Percentiles rank a stretch among this genome's conserved stretches.
These are phyloP conservation scores for Amblyraja radiata DNA, from an alignment of 2,797 vertebrate genomes.

Conservation along the genomic window DNA sequence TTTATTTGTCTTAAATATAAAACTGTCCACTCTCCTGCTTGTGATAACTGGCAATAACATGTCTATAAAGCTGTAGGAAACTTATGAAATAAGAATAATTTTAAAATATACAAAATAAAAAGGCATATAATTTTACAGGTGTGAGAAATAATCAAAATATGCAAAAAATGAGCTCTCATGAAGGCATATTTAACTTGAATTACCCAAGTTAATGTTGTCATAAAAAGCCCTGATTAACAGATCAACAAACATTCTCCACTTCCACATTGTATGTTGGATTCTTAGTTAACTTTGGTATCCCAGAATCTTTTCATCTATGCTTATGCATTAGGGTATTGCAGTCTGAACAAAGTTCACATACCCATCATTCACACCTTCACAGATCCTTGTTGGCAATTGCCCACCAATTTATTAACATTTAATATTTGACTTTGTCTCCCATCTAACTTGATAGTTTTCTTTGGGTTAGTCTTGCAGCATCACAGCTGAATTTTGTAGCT, in stretches of 20 bases:
- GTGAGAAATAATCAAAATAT: neutral
- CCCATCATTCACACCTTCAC: neutral
- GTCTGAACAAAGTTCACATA: neutral
- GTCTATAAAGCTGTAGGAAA: neutral
- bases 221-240: neutral
- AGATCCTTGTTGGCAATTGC: neutral
- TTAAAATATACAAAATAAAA: neutral
- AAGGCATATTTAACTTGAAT: neutral
- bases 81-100: neutral
- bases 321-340: neutral
- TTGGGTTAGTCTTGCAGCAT: neutral
- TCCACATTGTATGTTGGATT: neutral
- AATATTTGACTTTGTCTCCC: neutral
- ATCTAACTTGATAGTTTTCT: neutral
- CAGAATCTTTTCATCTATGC: neutral
- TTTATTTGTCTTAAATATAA: neutral
- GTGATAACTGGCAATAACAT: neutral
- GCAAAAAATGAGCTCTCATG: neutral
- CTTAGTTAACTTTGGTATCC: neutral
- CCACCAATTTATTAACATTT: neutral
- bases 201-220: neutral
- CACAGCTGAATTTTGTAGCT: neutral
- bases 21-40: neutral
- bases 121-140: neutral
- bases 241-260: neutral